A percentile compares a stretch with the other conserved stretches of the same genome.
These are phyloP conservation scores for Clupea harengus DNA, from an alignment of 2,113 vertebrate species.

Conservation along the genomic window DNA sequence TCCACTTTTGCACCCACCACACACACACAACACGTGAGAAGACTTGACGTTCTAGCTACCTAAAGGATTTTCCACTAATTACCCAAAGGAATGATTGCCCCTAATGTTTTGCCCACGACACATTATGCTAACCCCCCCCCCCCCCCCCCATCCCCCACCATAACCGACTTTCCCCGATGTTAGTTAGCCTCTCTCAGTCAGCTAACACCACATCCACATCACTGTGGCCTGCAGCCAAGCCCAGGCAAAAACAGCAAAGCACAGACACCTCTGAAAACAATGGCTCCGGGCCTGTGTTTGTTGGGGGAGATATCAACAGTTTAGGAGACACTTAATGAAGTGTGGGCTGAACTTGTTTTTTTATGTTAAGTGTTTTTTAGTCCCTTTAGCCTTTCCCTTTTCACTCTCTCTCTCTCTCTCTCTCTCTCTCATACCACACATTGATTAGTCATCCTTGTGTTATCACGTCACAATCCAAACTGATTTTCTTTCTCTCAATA, in stretches of 20 bases:
- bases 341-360: constrained; percentile 30
- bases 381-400: background rate
- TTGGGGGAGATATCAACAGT: constrained; percentile 66
- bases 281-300: constrained; percentile 57
- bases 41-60: background rate
- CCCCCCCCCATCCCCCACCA: background rate
- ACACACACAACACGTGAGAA: background rate
- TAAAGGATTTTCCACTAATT: background rate
- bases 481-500: background rate
- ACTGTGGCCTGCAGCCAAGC: background rate
- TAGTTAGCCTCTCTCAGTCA: background rate
- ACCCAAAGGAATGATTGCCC: background rate
- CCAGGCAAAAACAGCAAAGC: constrained; percentile 49
- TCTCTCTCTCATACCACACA: background rate
- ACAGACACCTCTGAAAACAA: constrained; percentile 58
- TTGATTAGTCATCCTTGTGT: background rate
- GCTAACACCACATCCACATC: background rate
- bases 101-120: background rate
- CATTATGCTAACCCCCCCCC: background rate
- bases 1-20: background rate
- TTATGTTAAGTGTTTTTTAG: constrained; percentile 4
- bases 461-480: background rate
- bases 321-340: constrained; percentile 63
- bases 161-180: background rate
- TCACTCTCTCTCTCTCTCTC: background rate